Base-by-base conservation (phyloP, 64 coral and sea anemone genomes). In the Montipora cactus region DNA sequence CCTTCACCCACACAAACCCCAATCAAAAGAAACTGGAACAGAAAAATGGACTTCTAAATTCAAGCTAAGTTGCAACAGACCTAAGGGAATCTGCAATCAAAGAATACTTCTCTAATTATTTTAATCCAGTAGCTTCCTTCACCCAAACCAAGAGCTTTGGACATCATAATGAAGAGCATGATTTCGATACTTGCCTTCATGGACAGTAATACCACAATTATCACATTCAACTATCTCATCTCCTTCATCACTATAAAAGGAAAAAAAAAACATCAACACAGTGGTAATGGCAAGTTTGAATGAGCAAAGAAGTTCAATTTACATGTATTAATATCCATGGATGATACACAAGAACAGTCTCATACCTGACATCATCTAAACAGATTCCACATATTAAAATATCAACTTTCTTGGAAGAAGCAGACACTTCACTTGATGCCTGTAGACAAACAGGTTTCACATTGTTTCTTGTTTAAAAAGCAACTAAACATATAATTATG, bases 191-290 rank as follows among this genome's bases (percentile, higher is more conserved):
- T 71, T 81, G 96, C 97, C 95, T 92, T 99, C 97, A 92, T 99
- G 97, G 67, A 99, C 97, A 76, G 91, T 96, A 59, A 99, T 96
- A 12, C 97, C 97, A 94, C 97, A 99, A 78, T 96, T 94, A 48
- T 99, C 97, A 87, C 97, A 99, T 67, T 99, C 97, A 47, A 99
- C 95, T 76, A 99, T 99, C 76, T 98, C 94, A 95, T 98, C 97
- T 72, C 91, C 97, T 93, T 95, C 97, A 80, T 98, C 94, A 94
- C 97, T 98, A 77, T 14, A 74, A n/a, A 47, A 14, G 45, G 58
- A 44, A 37, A 14, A 8, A 45, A 51, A 57, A 62, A n/a, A n/a
- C n/a, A 4, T 13, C 37, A 37, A 37, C 28, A 37, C 37, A 37
- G 9, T 64, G 61, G 4, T 57, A 11, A 8, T 57, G 53, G 6